Percentiles rank a stretch among this genome's conserved stretches.
Evolutionary conservation across 2,797 vertebrate species (phyloP).

Genomic region (Emydoidea blandingii): DNA sequence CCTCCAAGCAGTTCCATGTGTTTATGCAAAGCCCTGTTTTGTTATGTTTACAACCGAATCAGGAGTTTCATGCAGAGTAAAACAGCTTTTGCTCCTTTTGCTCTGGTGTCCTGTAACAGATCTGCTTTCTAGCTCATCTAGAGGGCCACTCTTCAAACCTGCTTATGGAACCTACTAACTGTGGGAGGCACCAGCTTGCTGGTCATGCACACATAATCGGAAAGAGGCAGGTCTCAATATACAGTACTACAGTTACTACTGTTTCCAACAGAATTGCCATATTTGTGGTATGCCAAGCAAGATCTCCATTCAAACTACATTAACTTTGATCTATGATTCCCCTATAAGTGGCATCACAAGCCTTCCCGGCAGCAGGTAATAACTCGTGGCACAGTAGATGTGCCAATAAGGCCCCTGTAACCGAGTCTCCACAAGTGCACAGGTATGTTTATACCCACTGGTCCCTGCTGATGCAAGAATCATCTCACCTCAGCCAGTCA

Average conservation of each 20-base stretch:
- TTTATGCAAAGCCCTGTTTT: neutral
- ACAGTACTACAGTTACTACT: neutral
- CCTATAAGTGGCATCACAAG: neutral
- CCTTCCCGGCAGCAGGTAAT: neutral
- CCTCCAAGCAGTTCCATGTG: neutral
- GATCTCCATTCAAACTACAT: neutral
- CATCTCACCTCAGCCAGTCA: neutral
- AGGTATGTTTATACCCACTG: neutral
- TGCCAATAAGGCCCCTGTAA: neutral
- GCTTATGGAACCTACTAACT: neutral
- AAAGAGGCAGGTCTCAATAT: neutral
- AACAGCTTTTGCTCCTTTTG: neutral
- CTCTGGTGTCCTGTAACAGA: neutral
- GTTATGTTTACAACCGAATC: neutral
- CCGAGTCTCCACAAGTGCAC: neutral
- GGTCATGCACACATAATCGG: neutral
- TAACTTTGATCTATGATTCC: neutral
- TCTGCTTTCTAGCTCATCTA: neutral
- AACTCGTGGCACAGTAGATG: neutral
- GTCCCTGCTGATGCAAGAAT: neutral
- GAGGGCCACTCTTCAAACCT: neutral
- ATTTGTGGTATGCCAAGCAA: neutral
- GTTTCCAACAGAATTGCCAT: neutral
- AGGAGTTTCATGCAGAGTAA: neutral
- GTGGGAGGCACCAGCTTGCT: neutral